A percentile compares a stretch with the other conserved stretches of the same genome.
phyloP scores from a whole-genome alignment of 2,113 vertebrate genomes.

The Acinonyx jubatus region DNA sequence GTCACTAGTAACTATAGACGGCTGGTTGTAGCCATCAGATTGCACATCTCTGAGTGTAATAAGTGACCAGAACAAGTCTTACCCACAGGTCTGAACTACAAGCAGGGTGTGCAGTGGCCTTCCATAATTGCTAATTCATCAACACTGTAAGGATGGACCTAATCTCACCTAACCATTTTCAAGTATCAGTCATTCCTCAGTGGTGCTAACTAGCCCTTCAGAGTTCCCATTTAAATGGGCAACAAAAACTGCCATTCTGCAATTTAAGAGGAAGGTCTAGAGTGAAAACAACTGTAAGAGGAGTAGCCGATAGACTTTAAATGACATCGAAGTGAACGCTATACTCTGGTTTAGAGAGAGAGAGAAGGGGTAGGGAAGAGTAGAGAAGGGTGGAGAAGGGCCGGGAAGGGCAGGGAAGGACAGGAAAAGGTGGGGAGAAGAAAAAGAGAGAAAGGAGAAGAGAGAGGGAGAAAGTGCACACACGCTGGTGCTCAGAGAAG shows the following conservation, averaged over 20 bases:
- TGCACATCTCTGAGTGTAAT: neutral
- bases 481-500: neutral
- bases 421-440: neutral
- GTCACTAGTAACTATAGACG: neutral
- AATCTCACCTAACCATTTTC: neutral
- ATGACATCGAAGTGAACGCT: neutral
- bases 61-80: neutral
- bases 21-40: neutral
- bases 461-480: neutral
- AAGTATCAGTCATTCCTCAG: neutral
- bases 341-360: neutral
- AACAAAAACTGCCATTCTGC: neutral
- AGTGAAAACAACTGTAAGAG: slow-evolving; percentile 2
- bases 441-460: neutral
- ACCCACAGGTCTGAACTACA: neutral
- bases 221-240: neutral
- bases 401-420: neutral
- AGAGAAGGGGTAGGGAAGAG: neutral
- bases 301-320: neutral
- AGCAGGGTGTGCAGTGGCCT: neutral
- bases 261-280: neutral
- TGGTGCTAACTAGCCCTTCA: neutral
- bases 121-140: neutral
- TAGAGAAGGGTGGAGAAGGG: too few species aligned
- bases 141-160: neutral